A percentile compares a stretch with the other conserved stretches of the same genome.
These are phyloP conservation scores for Melanogrammus aeglefinus DNA, from an alignment of 2,797 vertebrate species.

Conservation along the genomic window DNA sequence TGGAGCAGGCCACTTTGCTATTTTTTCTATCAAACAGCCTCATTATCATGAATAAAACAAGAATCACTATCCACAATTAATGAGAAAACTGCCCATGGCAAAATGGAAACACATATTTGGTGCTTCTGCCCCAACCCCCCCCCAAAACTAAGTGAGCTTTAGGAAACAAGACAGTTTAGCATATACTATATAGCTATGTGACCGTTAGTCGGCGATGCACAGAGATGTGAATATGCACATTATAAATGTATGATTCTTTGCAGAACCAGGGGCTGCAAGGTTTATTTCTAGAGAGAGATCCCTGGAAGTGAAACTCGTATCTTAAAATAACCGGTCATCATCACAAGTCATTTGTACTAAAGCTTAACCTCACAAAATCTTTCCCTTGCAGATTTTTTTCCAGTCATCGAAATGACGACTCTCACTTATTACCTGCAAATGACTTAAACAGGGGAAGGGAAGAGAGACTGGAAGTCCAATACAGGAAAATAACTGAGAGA, in stretches of 20 bases:
- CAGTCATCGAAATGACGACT: too few relatives aligned
- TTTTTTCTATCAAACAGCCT: constrained; percentile 41
- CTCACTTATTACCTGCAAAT: constrained; percentile 9
- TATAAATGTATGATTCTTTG: constrained; percentile 27
- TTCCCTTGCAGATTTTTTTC: too few relatives aligned
- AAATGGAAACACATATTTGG: constrained; percentile 57
- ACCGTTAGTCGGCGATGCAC: constrained; percentile 8
- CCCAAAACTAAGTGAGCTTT: constrained; percentile 30
- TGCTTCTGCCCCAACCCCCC: constrained; percentile 13
- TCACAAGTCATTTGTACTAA: constrained; percentile 12
- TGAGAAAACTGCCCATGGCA: constrained; percentile 50
- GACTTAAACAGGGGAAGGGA: constrained; percentile 3
- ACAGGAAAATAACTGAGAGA: constrained; percentile 12
- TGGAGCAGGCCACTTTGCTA: constrained; percentile 7
- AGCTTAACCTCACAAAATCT: background rate
- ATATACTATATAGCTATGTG: constrained; percentile 13
- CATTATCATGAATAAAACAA: constrained; percentile 42
- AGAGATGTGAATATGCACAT: constrained; percentile 35
- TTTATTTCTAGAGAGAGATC: constrained; percentile 35
- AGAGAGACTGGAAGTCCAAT: constrained; percentile 11
- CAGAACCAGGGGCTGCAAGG: constrained; percentile 30
- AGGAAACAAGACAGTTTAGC: constrained; percentile 35
- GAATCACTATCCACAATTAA: constrained; percentile 51
- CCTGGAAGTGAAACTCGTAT: background rate
- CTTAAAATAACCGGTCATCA: background rate